phyloP scores from a whole-genome alignment of 2,797 vertebrate genomes.

The Phrynocephalus vlangalii region DNA sequence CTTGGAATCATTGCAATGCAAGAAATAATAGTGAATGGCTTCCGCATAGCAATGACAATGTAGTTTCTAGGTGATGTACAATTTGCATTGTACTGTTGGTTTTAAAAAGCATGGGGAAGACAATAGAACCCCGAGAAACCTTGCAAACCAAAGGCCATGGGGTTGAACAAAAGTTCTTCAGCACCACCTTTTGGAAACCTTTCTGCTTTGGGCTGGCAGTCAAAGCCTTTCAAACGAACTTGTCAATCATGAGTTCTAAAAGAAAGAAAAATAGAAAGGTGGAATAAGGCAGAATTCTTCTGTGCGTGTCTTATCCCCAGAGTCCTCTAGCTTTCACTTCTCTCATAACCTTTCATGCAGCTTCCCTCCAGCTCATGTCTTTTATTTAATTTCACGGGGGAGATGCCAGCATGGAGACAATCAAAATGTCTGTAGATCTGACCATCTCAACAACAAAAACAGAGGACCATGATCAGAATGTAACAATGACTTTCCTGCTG shows the following conservation, averaged over 20 bases:
- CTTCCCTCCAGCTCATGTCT: conserved; percentile 11
- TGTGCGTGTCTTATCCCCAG: conserved; percentile 15
- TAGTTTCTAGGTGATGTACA: background rate
- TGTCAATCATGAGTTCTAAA: background rate
- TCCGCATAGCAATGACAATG: background rate
- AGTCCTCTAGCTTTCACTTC: conserved; percentile 18
- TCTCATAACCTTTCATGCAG: conserved; percentile 25
- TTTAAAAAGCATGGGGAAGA: background rate
- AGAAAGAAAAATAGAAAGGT: conserved; percentile 14
- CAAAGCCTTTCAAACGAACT: conserved; percentile 6
- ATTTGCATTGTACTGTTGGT: background rate
- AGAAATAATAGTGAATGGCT: background rate
- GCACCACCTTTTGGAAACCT: background rate
- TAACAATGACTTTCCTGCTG: background rate
- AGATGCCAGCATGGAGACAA: conserved; percentile 36
- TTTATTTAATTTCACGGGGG: conserved; percentile 42
- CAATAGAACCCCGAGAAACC: background rate
- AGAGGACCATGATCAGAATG: conserved; percentile 4
- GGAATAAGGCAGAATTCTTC: conserved; percentile 21
- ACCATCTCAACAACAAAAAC: conserved; percentile 37
- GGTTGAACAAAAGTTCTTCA: background rate
- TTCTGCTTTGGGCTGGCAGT: background rate
- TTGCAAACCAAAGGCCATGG: background rate
- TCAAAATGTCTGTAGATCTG: conserved; percentile 39
- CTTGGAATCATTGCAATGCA: background rate